These are phyloP conservation scores for Tiliacea aurago DNA, from an alignment of 2,888 invertebrate genomes.

Conservation along the genomic window DNA sequence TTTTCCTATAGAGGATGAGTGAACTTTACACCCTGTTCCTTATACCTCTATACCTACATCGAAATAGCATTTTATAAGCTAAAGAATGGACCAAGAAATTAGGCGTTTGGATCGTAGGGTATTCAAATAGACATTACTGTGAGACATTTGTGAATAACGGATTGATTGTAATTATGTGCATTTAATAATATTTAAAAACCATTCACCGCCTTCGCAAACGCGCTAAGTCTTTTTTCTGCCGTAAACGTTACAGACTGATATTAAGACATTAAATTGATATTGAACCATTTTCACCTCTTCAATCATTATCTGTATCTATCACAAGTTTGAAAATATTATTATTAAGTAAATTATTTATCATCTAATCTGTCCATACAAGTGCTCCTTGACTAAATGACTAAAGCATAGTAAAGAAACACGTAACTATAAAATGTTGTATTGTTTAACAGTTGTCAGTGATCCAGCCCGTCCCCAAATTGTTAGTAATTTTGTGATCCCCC, in stretches of 20 bases:
- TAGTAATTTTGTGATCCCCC: no score
- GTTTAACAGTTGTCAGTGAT: neutral
- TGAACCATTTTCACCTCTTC: constrained; percentile 15
- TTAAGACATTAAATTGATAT: neutral
- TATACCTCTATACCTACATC: neutral
- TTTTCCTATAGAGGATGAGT: no score
- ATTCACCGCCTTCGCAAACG: neutral
- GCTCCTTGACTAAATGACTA: neutral
- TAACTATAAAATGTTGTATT: neutral
- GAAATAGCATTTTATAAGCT: neutral
- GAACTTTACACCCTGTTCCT: no score
- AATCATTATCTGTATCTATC: neutral
- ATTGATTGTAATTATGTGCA: neutral
- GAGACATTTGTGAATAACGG: neutral
- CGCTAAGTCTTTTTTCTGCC: no score
- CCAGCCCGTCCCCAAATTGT: no score
- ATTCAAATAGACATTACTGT: neutral
- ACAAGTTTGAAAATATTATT: neutral
- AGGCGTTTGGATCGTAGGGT: neutral
- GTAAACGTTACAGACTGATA: neutral
- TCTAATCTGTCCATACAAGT: constrained; percentile 11
- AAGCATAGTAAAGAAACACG: no score
- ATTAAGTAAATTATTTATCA: neutral
- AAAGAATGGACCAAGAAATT: neutral
- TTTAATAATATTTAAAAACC: neutral